Percentiles rank a stretch among this genome's conserved stretches.
Conservation (phyloP, 1,140 invertebrate genomes). For the Cataglyphis hispanica region DNA sequence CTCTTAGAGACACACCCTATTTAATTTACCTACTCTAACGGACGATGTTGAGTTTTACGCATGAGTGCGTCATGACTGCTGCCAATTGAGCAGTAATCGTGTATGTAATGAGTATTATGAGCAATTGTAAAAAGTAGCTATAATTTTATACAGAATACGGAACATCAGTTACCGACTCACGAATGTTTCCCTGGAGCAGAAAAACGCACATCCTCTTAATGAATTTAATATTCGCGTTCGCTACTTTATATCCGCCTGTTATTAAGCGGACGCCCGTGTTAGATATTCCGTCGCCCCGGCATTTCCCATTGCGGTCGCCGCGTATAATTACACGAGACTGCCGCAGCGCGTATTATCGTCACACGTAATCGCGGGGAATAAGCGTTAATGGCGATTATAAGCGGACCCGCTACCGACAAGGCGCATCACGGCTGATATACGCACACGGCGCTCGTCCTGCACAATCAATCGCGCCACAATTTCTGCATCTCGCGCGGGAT, state of each 20-base stretch:
- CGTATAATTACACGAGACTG: conserved; percentile 57
- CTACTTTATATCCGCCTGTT: conserved; percentile 35
- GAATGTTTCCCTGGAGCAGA: background rate
- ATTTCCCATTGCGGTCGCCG: conserved; percentile 35
- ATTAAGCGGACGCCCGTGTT: conserved; percentile 52
- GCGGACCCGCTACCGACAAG: conserved; percentile 54
- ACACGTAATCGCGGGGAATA: conserved; percentile 65
- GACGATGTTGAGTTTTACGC: too few relatives aligned
- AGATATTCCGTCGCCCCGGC: conserved; percentile 35
- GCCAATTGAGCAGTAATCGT: background rate
- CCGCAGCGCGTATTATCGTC: conserved; percentile 59
- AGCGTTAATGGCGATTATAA: conserved; percentile 64
- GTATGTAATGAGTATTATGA: conserved; percentile 4
- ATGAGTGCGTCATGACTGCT: background rate
- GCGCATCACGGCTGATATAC: conserved; percentile 42
- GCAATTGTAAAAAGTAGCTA: too few relatives aligned
- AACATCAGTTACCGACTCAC: background rate
- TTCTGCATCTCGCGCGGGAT: conserved; percentile 14
- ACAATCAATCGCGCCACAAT: conserved; percentile 33
- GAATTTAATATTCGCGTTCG: conserved; percentile 45
- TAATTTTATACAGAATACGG: background rate
- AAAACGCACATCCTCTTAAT: background rate
- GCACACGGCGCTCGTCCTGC: background rate
- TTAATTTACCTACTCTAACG: too few relatives aligned
- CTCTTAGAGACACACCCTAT: too few relatives aligned